Evolutionary conservation across 2,888 invertebrate species (phyloP).

Genomic region (Trachelus troglodyta): DNA sequence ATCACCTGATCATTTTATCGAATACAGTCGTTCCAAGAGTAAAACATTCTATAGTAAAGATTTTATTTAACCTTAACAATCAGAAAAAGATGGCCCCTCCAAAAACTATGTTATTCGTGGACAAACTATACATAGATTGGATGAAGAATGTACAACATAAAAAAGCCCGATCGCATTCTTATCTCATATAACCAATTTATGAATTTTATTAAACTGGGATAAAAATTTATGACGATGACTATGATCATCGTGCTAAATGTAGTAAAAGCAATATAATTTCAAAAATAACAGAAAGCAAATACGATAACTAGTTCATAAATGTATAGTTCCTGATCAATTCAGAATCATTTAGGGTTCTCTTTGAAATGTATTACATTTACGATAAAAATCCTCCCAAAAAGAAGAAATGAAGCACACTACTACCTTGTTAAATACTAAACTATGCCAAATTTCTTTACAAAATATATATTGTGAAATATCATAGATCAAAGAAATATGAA

Average conservation of each 20-base stretch:
- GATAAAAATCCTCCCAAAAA: background rate
- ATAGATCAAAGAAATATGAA: background rate
- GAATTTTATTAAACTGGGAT: too few relatives aligned
- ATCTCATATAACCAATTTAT: background rate
- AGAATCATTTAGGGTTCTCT: background rate
- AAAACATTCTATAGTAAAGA: background rate
- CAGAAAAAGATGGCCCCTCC: background rate
- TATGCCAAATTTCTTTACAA: background rate
- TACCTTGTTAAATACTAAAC: background rate
- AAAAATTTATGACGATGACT: too few relatives aligned
- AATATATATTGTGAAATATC: background rate
- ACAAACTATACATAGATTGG: background rate
- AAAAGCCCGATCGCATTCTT: background rate
- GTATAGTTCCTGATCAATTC: background rate
- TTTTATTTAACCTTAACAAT: too few relatives aligned
- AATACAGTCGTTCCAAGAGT: background rate
- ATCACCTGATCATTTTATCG: background rate
- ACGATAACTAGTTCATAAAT: background rate
- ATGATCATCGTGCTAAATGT: background rate
- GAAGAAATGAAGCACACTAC: background rate
- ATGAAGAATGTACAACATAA: background rate
- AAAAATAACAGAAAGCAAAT: background rate
- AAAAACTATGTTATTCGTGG: background rate
- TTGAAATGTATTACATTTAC: background rate
- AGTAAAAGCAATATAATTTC: background rate